These are phyloP conservation scores for Opisthocomus hoazin DNA, from an alignment of 2,113 vertebrate species.

Conservation along the genomic window DNA sequence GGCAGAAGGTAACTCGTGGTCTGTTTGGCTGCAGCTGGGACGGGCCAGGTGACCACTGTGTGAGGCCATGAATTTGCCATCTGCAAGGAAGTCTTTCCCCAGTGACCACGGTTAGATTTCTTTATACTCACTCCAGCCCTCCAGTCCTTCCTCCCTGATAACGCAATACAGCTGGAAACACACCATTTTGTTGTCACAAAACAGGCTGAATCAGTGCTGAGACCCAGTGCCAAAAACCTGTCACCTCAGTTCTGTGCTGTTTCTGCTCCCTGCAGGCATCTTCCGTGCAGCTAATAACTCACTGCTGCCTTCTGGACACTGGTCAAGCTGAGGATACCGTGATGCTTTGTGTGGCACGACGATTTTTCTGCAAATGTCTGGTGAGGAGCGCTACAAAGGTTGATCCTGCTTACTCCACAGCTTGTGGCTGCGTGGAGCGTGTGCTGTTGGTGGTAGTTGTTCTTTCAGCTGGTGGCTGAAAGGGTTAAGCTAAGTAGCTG, in stretches of 20 bases:
- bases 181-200: not conserved
- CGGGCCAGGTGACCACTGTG: not conserved
- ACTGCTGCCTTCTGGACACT: not conserved
- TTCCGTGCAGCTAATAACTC: not conserved
- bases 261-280: slow-evolving; percentile 4
- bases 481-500: slow-evolving; percentile 23
- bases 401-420: not conserved
- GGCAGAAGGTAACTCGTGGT: not conserved
- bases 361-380: not conserved
- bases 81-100: not conserved
- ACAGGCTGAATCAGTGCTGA: not conserved
- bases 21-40: not conserved
- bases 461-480: not conserved
- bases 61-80: not conserved
- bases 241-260: not conserved
- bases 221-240: not conserved
- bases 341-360: not conserved
- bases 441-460: not conserved
- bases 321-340: not conserved
- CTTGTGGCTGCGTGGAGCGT: not conserved
- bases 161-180: not conserved
- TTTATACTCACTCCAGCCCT: not conserved
- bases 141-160: not conserved
- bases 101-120: not conserved
- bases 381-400: not conserved